These are phyloP conservation scores for Saguinus midas DNA, from an alignment of 2,113 vertebrate species.

Conservation along the genomic window DNA sequence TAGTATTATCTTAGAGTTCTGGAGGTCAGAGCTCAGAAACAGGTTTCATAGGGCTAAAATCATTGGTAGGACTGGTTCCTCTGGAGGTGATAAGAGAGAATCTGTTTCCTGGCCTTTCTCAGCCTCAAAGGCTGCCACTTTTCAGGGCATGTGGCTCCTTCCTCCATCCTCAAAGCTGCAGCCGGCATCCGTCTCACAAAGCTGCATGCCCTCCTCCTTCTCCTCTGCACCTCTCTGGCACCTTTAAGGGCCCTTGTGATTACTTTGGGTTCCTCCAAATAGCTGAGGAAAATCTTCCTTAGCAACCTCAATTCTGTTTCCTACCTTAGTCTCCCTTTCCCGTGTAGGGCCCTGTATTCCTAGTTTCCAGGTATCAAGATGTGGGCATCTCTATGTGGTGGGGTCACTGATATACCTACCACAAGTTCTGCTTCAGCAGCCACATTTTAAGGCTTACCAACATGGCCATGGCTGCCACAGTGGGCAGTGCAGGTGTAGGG, in stretches of 20 bases:
- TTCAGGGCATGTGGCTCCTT: background rate
- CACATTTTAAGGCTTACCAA: background rate
- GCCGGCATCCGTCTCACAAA: fast-evolving
- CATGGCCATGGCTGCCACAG: background rate
- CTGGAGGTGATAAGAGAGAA: background rate
- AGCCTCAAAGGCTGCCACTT: too few species aligned
- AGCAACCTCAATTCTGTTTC: background rate
- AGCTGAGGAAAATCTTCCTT: background rate
- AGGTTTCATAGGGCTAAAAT: background rate
- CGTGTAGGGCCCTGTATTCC: background rate
- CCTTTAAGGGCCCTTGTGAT: background rate
- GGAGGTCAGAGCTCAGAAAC: background rate
- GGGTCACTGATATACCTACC: background rate
- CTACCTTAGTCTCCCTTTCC: background rate
- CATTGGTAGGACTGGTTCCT: background rate
- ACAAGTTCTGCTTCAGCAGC: background rate
- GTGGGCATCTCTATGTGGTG: too few species aligned
- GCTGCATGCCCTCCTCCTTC: background rate
- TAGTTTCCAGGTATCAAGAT: background rate
- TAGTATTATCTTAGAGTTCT: background rate
- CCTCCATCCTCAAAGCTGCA: background rate
- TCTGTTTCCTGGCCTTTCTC: too few species aligned
- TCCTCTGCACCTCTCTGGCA: background rate
- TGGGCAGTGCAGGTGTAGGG: background rate
- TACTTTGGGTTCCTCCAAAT: too few species aligned